Evolutionary conservation across 2,797 vertebrate genomes (phyloP), one percentile per base, ranked within the genome.

Genomic region (Diceros bicornis): DNA sequence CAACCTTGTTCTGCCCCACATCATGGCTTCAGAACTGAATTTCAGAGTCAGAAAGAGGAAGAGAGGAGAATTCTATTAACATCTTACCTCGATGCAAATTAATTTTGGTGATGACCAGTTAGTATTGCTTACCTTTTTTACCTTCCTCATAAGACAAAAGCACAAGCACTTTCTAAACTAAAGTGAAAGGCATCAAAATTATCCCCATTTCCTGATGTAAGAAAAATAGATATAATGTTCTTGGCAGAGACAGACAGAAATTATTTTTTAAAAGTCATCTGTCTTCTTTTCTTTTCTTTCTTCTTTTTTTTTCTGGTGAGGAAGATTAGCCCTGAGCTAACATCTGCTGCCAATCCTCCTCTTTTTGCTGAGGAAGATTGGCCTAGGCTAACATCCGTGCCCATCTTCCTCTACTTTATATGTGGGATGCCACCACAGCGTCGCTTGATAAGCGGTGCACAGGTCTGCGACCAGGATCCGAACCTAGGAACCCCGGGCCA

Each of bases 101-200:
- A 87, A 89, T 74, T 55, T 50, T 6, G 47, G 27, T 69, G 23
- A 59, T 69, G 13, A 94, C 75, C 61, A 74, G 27, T 94, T 41
- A 81, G 27, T 32, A 34, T 27, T 6, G 7, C 62, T 75, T 44
- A 79, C 34, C 0, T 2, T 59, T 86, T 79, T 61, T 44, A 21
- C 32, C 57, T 91, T 72, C n/a, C 18, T 91, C 82, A 72, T 16
- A 89, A 83, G 34, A 94, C 44, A 94, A 91, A 97, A 91, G 9
- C 32, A 59, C 4, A 44, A 72, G 16, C 18, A 4, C n/a, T 75
- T 94, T 91, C 82, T 77, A 89, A 91, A 78, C 79, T 32, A 55
- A 94, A 77, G 55, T 44, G 17, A 61, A 89, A 85, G 11, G 23
- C 64, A 34, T 90, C 37, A 93, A 78, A 85, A 89, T 37, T 37